These are phyloP conservation scores for Metallyticus violacea DNA, from an alignment of 2,888 invertebrate species.

Conservation along the genomic window DNA sequence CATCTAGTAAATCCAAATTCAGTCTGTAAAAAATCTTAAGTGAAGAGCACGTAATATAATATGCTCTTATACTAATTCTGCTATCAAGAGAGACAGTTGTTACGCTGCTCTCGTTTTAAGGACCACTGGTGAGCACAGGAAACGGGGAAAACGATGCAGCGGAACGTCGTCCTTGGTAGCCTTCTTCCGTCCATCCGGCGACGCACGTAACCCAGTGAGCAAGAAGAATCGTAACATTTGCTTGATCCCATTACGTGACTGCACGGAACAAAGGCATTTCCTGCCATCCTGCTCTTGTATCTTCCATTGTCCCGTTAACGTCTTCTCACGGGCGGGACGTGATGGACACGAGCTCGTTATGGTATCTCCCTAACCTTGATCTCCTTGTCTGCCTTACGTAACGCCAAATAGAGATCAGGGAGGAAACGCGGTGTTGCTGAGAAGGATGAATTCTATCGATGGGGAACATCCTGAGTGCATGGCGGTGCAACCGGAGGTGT, in stretches of 20 bases:
- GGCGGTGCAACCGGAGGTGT: neutral
- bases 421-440: neutral
- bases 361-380: neutral
- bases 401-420: neutral
- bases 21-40: too few relatives aligned
- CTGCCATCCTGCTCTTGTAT: neutral
- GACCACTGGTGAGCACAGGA: neutral
- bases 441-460: neutral
- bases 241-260: slow-evolving; percentile 13
- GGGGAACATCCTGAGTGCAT: neutral
- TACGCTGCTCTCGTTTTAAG: neutral
- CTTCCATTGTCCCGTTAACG: slow-evolving; percentile 11
- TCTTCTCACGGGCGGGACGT: neutral
- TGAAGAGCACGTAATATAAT: too few relatives aligned
- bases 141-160: neutral
- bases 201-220: neutral
- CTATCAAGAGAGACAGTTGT: too few relatives aligned
- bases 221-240: neutral
- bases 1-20: too few relatives aligned
- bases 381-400: neutral
- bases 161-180: neutral
- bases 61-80: too few relatives aligned
- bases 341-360: neutral
- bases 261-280: slow-evolving; percentile 8
- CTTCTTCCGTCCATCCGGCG: neutral